Evolutionary conservation across 2,888 invertebrate species (phyloP), one percentile per base, ranked within the genome.

Genomic region (Tiliacea citrago): DNA sequence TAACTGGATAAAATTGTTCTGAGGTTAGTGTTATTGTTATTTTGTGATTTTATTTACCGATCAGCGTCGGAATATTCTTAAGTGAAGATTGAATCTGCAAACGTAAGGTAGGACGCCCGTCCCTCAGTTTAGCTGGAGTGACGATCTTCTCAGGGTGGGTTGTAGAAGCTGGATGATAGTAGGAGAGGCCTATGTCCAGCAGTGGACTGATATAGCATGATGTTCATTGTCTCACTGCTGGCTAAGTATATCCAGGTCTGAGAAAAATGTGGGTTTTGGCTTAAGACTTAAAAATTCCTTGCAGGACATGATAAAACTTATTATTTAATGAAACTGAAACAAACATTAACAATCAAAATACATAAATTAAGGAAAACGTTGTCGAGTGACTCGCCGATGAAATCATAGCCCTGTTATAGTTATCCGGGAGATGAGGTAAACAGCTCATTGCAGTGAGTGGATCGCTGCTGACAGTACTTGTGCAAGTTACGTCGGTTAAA

Each of bases 301-400:
- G 13, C 4, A 35, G 21, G 24, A 71, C 35, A 21, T 39, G 42
- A 58, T 75, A 67, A n/a, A 24, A 24, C 2, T 51, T 21, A 39
- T 65, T 61, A 55, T 68, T 65, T 63, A 71, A 73, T 61, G 0
- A 55, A 66, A 57, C 16, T 18, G n/a, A 49, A 73, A 55, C 51
- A 60, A 61, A 70, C 21, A 39, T 21, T 55, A 18, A 39, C n/a
- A 24, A 71, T 75, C 47, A 51, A 66, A 60, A 83, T 79, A 74
- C 57, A 58, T n/a, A 42, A 62, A 55, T 61, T 82, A 77, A 88
- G 89, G 86, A 89, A 89, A 86, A 81, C 21, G 12, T 9, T 39
- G 49, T 70, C 51, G 58, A n/a, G 45, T 60, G 45, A 70, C 61
- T 53, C 61, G 63, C 16, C 73, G 73, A 88, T 86, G 88, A 88